phyloP scores from a whole-genome alignment of 2,888 invertebrate species.

The Arrhopalites spinosus region DNA sequence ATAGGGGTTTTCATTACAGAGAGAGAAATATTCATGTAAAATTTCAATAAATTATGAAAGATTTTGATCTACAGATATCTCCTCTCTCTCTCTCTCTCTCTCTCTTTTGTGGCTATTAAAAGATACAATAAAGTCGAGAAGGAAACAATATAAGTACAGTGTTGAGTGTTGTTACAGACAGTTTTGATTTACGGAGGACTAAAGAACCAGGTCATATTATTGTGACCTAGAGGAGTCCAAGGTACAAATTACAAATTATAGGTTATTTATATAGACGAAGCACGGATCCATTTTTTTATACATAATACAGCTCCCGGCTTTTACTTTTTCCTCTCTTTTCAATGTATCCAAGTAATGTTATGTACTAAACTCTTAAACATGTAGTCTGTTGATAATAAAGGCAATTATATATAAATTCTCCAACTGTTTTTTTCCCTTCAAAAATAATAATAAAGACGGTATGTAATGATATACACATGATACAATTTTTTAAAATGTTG shows the following conservation, averaged over 20 bases:
- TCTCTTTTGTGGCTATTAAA: too few relatives aligned
- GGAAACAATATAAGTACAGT: too few relatives aligned
- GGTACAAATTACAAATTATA: conserved; percentile 36
- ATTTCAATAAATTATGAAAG: too few relatives aligned
- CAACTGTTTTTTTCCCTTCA: too few relatives aligned
- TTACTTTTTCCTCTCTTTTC: conserved; percentile 6
- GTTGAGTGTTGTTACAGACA: neutral
- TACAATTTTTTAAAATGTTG: conserved; percentile 15
- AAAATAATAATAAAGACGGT: neutral
- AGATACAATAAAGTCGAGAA: too few relatives aligned
- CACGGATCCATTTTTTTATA: neutral
- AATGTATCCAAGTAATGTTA: too few relatives aligned
- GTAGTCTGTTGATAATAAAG: neutral
- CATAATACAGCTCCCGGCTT: conserved; percentile 35
- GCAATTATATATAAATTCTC: too few relatives aligned
- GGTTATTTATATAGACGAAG: conserved; percentile 25
- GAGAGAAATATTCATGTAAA: too few relatives aligned
- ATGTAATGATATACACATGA: neutral
- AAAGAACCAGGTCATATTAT: conserved; percentile 20
- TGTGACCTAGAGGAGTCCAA: conserved; percentile 25
- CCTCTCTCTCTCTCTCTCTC: too few relatives aligned
- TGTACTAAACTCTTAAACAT: too few relatives aligned
- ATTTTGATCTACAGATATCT: too few relatives aligned
- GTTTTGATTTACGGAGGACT: conserved; percentile 22
- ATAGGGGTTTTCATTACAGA: too few relatives aligned